Evolutionary conservation across 1,140 invertebrate genomes (phyloP).

Genomic region (Phenacoccus solenopsis): DNA sequence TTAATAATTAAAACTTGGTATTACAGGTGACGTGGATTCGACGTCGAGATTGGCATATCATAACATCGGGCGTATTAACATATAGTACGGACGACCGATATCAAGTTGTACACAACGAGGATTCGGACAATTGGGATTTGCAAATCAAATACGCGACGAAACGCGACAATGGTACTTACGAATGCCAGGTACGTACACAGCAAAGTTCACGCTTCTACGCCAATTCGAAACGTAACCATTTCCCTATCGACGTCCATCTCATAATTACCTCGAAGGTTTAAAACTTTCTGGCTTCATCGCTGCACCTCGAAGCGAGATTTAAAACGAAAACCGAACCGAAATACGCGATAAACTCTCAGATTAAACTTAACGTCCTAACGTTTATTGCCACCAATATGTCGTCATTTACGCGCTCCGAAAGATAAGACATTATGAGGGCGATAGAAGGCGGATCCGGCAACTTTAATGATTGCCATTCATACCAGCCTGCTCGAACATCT

Average conservation of each 20-base stretch:
- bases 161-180: slow-evolving; percentile 83
- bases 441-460: not conserved
- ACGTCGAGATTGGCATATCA: slow-evolving; percentile 78
- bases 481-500: not conserved
- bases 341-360: not conserved
- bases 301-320: not conserved
- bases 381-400: not conserved
- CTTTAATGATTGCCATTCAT: not conserved
- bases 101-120: slow-evolving; percentile 57
- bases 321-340: not conserved
- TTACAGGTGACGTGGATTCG: slow-evolving; percentile 79
- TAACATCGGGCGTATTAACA: slow-evolving; percentile 75
- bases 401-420: not conserved
- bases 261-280: not conserved
- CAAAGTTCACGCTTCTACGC: not conserved
- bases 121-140: slow-evolving; percentile 77
- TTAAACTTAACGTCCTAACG: not conserved
- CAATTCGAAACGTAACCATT: too few relatives aligned
- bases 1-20: too few relatives aligned
- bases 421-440: slow-evolving; percentile 1
- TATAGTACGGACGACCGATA: slow-evolving; percentile 88
- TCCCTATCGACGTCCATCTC: not conserved
- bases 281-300: not conserved
- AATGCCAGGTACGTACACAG: slow-evolving; percentile 68
- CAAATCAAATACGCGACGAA: slow-evolving; percentile 87